These are phyloP conservation scores for Zaprionus bogoriensis DNA, from an alignment of 2,888 invertebrate species.

Conservation along the genomic window DNA sequence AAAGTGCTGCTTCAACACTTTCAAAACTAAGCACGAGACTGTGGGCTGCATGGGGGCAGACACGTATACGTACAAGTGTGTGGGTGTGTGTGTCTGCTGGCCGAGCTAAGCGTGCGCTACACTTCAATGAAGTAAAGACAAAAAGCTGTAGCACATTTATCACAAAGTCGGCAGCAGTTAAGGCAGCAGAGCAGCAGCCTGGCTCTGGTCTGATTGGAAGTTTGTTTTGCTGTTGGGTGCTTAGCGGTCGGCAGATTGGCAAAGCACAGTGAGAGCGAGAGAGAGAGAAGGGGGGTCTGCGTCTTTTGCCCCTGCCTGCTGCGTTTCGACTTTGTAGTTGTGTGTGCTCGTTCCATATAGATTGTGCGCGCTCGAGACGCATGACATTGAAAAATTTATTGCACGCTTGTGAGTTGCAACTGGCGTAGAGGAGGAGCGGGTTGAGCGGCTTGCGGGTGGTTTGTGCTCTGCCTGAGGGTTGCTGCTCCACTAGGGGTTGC, in stretches of 20 bases:
- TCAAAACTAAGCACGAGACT: conserved; percentile 43
- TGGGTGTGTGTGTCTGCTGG: not conserved
- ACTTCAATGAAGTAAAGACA: conserved; percentile 55
- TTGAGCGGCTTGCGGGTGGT: conserved; percentile 5
- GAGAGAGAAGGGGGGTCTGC: not conserved
- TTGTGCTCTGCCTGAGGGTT: conserved; percentile 24
- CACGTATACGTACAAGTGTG: not conserved
- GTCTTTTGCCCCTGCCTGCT: conserved; percentile 16
- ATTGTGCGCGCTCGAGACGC: conserved; percentile 71
- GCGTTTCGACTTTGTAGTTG: conserved; percentile 37
- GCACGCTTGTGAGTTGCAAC: conserved; percentile 75
- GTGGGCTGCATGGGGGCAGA: not conserved
- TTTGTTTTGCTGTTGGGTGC: conserved; percentile 77
- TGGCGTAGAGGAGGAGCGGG: not conserved
- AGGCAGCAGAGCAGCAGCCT: conserved; percentile 41
- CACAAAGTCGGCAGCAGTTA: conserved; percentile 68
- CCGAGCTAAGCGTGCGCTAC: not conserved
- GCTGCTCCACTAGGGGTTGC: conserved; percentile 31
- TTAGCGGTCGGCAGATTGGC: conserved; percentile 66
- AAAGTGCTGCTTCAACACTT: conserved; percentile 79
- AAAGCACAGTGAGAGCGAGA: not conserved
- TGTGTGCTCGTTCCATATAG: conserved; percentile 54
- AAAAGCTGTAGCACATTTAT: conserved; percentile 77
- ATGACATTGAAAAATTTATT: conserved; percentile 82
- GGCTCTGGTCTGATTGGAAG: conserved; percentile 72